Evolutionary conservation across 2,888 invertebrate genomes (phyloP).

Genomic region (Pseudococcus viburni): DNA sequence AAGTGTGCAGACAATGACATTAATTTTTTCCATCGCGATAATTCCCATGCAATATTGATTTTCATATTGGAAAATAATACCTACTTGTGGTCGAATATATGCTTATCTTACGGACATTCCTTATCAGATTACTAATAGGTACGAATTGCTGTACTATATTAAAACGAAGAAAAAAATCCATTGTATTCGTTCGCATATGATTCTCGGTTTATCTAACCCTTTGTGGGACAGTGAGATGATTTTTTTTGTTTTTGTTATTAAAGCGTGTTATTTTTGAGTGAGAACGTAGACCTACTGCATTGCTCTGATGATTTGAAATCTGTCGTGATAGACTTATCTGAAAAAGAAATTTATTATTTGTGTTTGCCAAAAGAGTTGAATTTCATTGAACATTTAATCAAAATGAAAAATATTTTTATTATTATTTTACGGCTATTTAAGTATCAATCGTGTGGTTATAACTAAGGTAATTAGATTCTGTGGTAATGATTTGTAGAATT

Average conservation of each 20-base stretch:
- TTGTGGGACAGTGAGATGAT: neutral
- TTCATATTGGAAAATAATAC: constrained; percentile 23
- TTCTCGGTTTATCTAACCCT: neutral
- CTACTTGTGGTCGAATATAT: neutral
- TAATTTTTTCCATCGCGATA: neutral
- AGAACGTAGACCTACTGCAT: neutral
- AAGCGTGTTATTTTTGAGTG: neutral
- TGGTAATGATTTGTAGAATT: constrained; percentile 22
- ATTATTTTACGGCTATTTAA: neutral
- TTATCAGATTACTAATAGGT: neutral
- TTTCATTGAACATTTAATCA: neutral
- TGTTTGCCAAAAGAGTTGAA: neutral
- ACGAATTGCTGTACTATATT: neutral
- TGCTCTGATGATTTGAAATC: neutral
- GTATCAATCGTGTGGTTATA: neutral
- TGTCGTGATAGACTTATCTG: neutral
- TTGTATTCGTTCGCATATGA: neutral
- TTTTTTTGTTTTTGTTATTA: neutral
- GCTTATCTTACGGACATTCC: neutral
- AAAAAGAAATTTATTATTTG: neutral
- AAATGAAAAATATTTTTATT: neutral
- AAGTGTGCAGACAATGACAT: neutral
- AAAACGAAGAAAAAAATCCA: constrained; percentile 15
- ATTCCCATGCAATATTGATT: constrained; percentile 62
- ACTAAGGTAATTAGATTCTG: neutral